Evolutionary conservation across 92 coral and sea anemone species (phyloP).

Genomic region (Plumapathes pennacea): DNA sequence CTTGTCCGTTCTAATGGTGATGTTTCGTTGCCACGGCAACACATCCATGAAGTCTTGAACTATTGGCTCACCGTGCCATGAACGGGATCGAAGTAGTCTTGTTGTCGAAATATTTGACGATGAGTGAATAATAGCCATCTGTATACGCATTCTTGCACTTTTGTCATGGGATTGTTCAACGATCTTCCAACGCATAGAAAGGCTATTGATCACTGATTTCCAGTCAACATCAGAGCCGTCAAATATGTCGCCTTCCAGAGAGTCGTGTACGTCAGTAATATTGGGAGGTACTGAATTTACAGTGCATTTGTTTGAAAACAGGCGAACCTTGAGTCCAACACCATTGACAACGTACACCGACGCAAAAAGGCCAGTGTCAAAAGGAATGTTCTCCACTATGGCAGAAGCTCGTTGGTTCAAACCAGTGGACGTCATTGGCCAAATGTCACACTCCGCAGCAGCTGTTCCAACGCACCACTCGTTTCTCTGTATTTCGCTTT

Average conservation of each 20-base stretch:
- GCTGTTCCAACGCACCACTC: slow-evolving; percentile 60
- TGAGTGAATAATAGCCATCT: slow-evolving; percentile 72
- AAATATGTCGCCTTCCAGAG: slow-evolving; percentile 21
- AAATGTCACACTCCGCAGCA: slow-evolving; percentile 35
- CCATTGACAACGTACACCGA: slow-evolving; percentile 49
- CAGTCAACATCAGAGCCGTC: slow-evolving; percentile 64
- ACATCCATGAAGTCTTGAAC: slow-evolving; percentile 70
- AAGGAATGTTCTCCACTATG: slow-evolving; percentile 28
- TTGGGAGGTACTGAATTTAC: slow-evolving; percentile 63
- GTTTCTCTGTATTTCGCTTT: slow-evolving; percentile 49
- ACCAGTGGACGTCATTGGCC: slow-evolving; percentile 35
- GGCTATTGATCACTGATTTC: slow-evolving; percentile 23
- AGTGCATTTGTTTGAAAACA: slow-evolving; percentile 29
- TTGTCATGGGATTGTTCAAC: slow-evolving; percentile 51
- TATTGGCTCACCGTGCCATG: slow-evolving; percentile 89
- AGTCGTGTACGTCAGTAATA: slow-evolving; percentile 54
- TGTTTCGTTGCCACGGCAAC: slow-evolving; percentile 53
- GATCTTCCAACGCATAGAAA: slow-evolving; percentile 67
- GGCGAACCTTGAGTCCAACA: slow-evolving; percentile 49
- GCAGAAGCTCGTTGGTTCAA: slow-evolving; percentile 46
- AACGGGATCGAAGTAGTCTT: slow-evolving; percentile 13
- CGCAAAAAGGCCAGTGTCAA: slow-evolving; percentile 67
- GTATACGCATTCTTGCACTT: slow-evolving; percentile 75
- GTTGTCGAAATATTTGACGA: slow-evolving; percentile 57
- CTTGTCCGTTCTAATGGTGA: slow-evolving; percentile 57